These are phyloP conservation scores for Paramormyrops hopkinsi DNA, from an alignment of 2,797 vertebrate species.

Conservation along the genomic window DNA sequence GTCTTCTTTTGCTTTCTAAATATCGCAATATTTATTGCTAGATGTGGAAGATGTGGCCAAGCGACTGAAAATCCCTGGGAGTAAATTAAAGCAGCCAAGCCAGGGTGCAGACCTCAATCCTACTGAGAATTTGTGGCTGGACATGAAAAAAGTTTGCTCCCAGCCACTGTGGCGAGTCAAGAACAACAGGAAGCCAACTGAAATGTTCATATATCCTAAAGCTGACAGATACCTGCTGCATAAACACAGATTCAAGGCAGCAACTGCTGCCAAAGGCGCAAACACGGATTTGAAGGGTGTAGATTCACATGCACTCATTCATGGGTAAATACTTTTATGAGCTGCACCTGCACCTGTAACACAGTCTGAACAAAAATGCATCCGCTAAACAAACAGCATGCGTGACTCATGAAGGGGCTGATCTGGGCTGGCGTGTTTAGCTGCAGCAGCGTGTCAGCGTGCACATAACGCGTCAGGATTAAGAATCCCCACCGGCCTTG, in stretches of 20 bases:
- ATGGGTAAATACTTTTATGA: background rate
- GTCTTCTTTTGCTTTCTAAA: background rate
- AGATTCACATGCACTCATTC: background rate
- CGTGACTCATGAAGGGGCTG: background rate
- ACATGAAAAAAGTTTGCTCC: background rate
- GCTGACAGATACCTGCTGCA: background rate
- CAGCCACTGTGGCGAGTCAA: background rate
- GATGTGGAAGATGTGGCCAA: background rate
- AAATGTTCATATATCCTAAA: background rate
- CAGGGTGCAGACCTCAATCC: background rate
- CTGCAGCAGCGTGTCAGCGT: background rate
- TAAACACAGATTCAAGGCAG: background rate
- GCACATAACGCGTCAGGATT: background rate
- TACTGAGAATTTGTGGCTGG: background rate
- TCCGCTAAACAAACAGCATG: background rate
- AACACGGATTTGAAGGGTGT: background rate
- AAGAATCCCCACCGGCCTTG: background rate
- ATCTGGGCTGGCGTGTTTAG: background rate
- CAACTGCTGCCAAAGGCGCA: background rate
- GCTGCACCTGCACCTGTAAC: background rate
- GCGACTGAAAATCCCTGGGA: background rate
- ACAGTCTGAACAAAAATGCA: background rate
- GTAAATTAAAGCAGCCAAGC: background rate
- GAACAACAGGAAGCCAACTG: background rate
- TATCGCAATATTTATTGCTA: background rate